Percentiles rank a stretch among this genome's conserved stretches.
Conservation (phyloP, 2,888 invertebrate genomes). For the Drosophila paracracens region DNA sequence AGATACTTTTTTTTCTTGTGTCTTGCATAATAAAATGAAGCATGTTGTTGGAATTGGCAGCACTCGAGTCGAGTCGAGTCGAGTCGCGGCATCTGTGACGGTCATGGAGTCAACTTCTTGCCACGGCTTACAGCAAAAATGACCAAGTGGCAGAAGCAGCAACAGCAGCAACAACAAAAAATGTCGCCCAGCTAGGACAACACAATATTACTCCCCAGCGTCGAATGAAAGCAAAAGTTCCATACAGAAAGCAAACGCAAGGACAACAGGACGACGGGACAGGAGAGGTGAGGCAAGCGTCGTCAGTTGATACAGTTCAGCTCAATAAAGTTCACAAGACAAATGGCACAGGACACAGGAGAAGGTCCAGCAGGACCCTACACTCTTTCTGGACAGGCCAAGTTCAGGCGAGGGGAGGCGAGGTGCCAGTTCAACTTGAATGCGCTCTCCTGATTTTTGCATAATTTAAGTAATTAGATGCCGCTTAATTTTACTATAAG, state of each 20-base stretch:
- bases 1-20: constrained; percentile 43
- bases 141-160: constrained; percentile 13
- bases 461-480: neutral
- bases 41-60: constrained; percentile 64
- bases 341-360: constrained; percentile 27
- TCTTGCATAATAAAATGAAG: constrained; percentile 77
- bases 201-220: constrained; percentile 71
- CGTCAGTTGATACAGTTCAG: constrained; percentile 11
- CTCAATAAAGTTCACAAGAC: constrained; percentile 58
- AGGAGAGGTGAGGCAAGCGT: neutral
- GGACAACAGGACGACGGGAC: constrained; percentile 11
- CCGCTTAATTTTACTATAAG: neutral
- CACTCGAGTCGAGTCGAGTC: constrained; percentile 34
- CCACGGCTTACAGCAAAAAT: constrained; percentile 31
- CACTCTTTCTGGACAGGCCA: neutral
- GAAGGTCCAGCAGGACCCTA: constrained; percentile 2
- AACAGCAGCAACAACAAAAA: constrained; percentile 15
- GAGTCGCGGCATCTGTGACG: constrained; percentile 63
- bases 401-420: neutral
- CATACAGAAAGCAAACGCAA: constrained; percentile 5
- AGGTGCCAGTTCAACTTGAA: neutral
- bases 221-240: constrained; percentile 83
- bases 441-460: neutral
- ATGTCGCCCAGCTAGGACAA: constrained; percentile 37
- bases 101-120: constrained; percentile 41